phyloP scores from a whole-genome alignment of 2,888 invertebrate species.

The Callosobruchus maculatus region DNA sequence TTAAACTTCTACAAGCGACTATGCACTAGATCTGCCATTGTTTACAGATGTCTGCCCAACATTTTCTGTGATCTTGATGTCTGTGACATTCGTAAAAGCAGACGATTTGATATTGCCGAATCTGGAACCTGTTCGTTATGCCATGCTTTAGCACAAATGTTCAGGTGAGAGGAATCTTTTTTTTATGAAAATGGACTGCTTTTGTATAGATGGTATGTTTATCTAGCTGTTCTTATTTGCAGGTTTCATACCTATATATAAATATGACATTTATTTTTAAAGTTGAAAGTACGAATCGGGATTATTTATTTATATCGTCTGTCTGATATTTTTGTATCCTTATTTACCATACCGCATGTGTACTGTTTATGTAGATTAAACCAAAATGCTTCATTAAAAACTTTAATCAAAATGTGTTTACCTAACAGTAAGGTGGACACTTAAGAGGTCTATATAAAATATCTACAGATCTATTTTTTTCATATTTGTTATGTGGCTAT shows the following conservation, averaged over 20 bases:
- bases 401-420: neutral
- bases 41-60: conserved; percentile 21
- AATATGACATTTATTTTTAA: neutral
- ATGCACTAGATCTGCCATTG: conserved; percentile 17
- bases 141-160: conserved; percentile 18
- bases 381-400: neutral
- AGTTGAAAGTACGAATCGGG: neutral
- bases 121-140: conserved; percentile 3
- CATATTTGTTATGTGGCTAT: too few relatives aligned
- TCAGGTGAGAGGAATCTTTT: conserved; percentile 22
- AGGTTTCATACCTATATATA: neutral
- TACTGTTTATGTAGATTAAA: neutral
- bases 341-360: neutral
- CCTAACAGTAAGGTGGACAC: too few relatives aligned
- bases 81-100: conserved; percentile 1
- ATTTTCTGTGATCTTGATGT: conserved; percentile 18
- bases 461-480: too few relatives aligned
- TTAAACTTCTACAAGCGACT: conserved; percentile 8
- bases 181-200: neutral
- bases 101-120: neutral
- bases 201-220: neutral
- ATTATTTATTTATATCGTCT: neutral
- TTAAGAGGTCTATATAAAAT: too few relatives aligned
- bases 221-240: neutral
- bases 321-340: neutral